Evolutionary conservation across 2,888 invertebrate genomes (phyloP).

Genomic region (Theretra japonica): DNA sequence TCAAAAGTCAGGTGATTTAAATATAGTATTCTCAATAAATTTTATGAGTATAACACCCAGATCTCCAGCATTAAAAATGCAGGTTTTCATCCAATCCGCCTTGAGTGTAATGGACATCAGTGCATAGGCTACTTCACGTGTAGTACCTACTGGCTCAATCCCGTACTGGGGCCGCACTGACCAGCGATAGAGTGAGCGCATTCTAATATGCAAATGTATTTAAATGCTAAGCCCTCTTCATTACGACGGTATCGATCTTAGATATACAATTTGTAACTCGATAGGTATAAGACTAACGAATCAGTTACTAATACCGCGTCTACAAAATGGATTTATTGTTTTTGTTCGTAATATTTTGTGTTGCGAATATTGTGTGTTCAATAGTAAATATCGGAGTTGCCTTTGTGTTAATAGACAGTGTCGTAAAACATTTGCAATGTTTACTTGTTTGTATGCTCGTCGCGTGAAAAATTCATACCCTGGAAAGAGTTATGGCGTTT

Average conservation of each 20-base stretch:
- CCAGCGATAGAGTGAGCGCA: constrained; percentile 69
- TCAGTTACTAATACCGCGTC: constrained; percentile 62
- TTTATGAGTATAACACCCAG: no score
- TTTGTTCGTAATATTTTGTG: constrained; percentile 26
- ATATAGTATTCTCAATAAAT: no score
- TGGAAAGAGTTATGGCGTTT: neutral
- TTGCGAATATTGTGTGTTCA: constrained; percentile 7
- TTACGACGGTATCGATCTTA: constrained; percentile 83
- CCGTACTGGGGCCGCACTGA: constrained; percentile 24
- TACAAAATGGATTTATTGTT: constrained; percentile 38
- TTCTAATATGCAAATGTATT: constrained; percentile 85
- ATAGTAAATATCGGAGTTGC: neutral
- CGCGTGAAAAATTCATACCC: neutral
- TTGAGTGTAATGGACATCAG: constrained; percentile 19
- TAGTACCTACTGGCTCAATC: neutral
- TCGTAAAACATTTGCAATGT: neutral
- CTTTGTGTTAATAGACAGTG: neutral
- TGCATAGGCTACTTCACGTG: constrained; percentile 15
- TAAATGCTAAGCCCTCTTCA: constrained; percentile 84
- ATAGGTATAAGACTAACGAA: constrained; percentile 77
- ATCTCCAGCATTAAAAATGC: neutral
- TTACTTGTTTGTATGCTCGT: neutral
- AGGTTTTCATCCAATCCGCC: constrained; percentile 22
- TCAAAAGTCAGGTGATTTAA: no score
- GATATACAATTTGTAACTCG: constrained; percentile 84